Base-by-base conservation (phyloP, 1,140 invertebrate genomes). In the Cecropterus lyciades region DNA sequence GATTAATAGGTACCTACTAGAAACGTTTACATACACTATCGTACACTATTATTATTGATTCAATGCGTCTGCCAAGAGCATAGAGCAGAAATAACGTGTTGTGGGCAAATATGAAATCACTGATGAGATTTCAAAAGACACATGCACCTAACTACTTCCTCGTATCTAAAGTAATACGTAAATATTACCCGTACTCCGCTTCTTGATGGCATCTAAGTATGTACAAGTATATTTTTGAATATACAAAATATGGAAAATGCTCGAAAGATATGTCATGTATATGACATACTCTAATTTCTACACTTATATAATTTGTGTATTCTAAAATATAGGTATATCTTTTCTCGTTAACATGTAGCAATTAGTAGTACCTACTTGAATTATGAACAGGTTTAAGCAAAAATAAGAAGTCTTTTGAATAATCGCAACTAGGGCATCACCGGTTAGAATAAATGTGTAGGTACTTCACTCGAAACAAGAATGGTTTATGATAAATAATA, bases 391-490 rank as follows among this genome's bases (percentile, higher is more conserved):
- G n/a, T 40, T 40, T 3, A 40, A 40, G 37, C 37, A 40, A n/a
- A 13, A n/a, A n/a, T 9, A 9, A 40, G 5, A 40, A n/a, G 11
- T n/a, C 37, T 40, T 40, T 40, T 40, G 30, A 40, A 13, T 13
- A 40, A 9, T n/a, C 5, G 7, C n/a, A 9, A 40, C 11, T 40
- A 11, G 20, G 9, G 37, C n/a, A 40, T 40, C 37, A 40, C 37
- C n/a, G 20, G 37, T 40, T 40, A 40, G 37, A 11, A 40, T 40
- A 40, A 40, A n/a, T n/a, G n/a, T 40, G 37, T 40, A 40, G 30
- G 30, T 33, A 33, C 30, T 40, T 40, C 37, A 40, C 37, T 40
- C 37, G 1, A n/a, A 24, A 40, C 37, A 13, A n/a, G 37, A 40
- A 2, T 40, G 3, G n/a, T 11, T 40, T 13, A 40, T 40, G 37